These are phyloP conservation scores for Aethes cnicana DNA, from an alignment of 2,888 invertebrate genomes.

Conservation along the genomic window DNA sequence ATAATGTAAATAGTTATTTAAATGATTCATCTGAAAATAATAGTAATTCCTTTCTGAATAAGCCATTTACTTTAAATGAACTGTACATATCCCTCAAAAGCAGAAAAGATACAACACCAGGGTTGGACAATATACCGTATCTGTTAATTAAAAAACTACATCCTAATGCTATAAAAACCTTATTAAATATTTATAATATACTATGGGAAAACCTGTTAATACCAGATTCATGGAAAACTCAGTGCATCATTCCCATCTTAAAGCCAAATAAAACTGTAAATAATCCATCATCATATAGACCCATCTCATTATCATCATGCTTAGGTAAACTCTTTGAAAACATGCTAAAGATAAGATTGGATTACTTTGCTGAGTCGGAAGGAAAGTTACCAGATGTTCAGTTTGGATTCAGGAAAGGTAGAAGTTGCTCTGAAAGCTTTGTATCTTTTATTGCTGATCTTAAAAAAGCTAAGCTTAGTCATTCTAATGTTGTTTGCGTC, in stretches of 20 bases:
- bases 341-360: constrained; percentile 31
- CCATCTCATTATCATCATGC: constrained; percentile 33
- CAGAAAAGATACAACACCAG: constrained; percentile 32
- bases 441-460: constrained; percentile 26
- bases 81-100: constrained; percentile 19
- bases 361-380: constrained; percentile 31
- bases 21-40: constrained; percentile 4
- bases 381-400: constrained; percentile 23
- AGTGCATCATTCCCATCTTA: constrained; percentile 33
- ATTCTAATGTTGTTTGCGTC: constrained; percentile 6
- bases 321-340: constrained; percentile 34
- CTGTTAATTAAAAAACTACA: constrained; percentile 29
- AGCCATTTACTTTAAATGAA: constrained; percentile 27
- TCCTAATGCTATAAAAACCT: constrained; percentile 10
- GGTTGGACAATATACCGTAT: constrained; percentile 31
- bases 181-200: constrained; percentile 30
- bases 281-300: constrained; percentile 28
- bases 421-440: constrained; percentile 30
- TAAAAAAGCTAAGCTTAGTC: constrained; percentile 6
- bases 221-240: constrained; percentile 32
- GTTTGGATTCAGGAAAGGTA: constrained; percentile 29
- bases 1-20: too few relatives aligned
- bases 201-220: constrained; percentile 25
- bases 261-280: constrained; percentile 28
- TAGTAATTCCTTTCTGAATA: constrained; percentile 5